phyloP scores from a whole-genome alignment of 2,888 invertebrate genomes.

The Pachliopta kotzebuea region DNA sequence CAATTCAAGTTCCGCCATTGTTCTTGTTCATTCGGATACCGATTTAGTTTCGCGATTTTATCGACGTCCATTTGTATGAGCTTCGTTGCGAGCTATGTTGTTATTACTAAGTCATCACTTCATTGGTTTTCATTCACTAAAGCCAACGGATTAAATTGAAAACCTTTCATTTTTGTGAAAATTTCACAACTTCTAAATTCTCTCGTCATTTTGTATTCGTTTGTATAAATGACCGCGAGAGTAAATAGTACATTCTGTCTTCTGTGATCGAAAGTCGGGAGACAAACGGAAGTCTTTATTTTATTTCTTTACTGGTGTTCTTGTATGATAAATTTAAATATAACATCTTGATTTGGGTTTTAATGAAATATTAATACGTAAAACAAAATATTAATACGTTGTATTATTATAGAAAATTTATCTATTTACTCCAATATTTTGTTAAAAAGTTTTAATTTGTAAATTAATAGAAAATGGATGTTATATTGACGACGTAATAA shows the following conservation, averaged over 20 bases:
- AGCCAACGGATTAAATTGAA: slow-evolving; percentile 5
- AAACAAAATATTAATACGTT: no score
- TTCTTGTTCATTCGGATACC: slow-evolving; percentile 66
- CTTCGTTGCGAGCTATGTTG: slow-evolving; percentile 31
- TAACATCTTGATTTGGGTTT: no score
- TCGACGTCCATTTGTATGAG: slow-evolving; percentile 58
- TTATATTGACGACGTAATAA: not conserved
- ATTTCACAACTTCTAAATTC: not conserved
- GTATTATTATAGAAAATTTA: not conserved
- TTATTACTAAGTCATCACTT: slow-evolving; percentile 31
- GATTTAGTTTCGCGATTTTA: slow-evolving; percentile 73
- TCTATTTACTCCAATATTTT: no score
- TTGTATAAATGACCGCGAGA: not conserved
- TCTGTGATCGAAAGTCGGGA: no score
- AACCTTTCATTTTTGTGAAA: slow-evolving; percentile 6
- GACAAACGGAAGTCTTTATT: no score
- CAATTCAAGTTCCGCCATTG: slow-evolving; percentile 68
- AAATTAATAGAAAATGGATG: not conserved
- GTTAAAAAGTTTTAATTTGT: not conserved
- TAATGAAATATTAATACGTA: no score
- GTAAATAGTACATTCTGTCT: no score
- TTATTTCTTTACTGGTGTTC: no score
- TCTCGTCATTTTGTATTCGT: not conserved
- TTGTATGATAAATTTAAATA: no score
- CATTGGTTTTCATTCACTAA: slow-evolving; percentile 33